These are phyloP conservation scores for Pterostichus niger DNA, from an alignment of 2,888 invertebrate species.

Conservation along the genomic window DNA sequence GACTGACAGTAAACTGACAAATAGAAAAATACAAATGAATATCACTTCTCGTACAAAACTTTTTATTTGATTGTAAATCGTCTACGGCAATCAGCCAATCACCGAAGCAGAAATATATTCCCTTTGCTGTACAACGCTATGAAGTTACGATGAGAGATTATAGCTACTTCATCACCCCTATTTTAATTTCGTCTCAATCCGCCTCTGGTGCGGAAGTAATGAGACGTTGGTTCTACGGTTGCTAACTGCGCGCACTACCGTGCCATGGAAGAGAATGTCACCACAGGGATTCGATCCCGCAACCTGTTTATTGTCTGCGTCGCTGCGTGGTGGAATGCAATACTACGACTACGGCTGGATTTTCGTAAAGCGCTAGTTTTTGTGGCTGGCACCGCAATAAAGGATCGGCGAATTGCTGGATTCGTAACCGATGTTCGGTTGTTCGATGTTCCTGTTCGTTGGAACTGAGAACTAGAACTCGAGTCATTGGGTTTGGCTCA, in stretches of 20 bases:
- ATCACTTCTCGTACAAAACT: too few species aligned
- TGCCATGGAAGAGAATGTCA: constrained; percentile 16
- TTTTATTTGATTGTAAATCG: too few species aligned
- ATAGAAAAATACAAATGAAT: too few species aligned
- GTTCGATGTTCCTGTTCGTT: neutral
- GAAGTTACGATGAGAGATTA: too few species aligned
- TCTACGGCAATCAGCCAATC: too few species aligned
- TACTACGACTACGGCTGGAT: constrained; percentile 21
- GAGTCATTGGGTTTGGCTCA: neutral
- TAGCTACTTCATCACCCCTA: neutral
- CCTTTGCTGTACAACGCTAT: too few species aligned
- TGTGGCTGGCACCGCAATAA: constrained; percentile 16
- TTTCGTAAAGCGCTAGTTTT: constrained; percentile 42
- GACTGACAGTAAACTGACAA: too few species aligned
- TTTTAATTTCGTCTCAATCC: neutral
- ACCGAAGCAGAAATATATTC: too few species aligned
- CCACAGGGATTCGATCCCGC: constrained; percentile 53
- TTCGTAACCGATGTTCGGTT: neutral
- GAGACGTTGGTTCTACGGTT: constrained; percentile 30
- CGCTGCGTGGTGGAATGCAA: constrained; percentile 7
- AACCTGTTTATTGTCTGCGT: constrained; percentile 58
- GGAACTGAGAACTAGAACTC: too few species aligned
- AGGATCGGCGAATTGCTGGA: constrained; percentile 2
- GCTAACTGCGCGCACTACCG: neutral
- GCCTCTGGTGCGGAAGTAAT: constrained; percentile 10